Percentiles rank a stretch among this genome's conserved stretches.
Conservation (phyloP, 2,797 vertebrate species). For the Neosilurus hyrtlii region DNA sequence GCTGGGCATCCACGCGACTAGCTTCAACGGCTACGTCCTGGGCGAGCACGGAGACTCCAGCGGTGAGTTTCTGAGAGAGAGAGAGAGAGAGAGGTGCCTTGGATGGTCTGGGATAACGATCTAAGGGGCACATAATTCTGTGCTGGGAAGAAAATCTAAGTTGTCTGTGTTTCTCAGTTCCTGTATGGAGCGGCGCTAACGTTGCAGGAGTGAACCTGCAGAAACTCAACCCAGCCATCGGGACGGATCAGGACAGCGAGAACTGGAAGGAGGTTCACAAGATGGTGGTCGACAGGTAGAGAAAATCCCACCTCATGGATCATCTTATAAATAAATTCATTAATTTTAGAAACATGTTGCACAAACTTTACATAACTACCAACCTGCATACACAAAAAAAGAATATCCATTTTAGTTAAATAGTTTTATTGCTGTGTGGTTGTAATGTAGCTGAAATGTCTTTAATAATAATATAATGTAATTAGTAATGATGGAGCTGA, state of each 20-base stretch:
- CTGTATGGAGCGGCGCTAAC: conserved; percentile 92
- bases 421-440: not conserved
- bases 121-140: not conserved
- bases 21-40: conserved; percentile 94
- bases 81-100: not conserved
- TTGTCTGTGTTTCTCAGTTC: conserved; percentile 71
- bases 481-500: too few relatives aligned
- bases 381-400: too few relatives aligned
- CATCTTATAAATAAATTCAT: not conserved
- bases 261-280: conserved; percentile 93
- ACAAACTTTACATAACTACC: too few relatives aligned
- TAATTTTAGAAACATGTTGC: too few relatives aligned
- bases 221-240: conserved; percentile 87
- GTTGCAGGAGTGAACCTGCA: conserved; percentile 92
- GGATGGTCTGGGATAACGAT: not conserved
- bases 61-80: conserved; percentile 69
- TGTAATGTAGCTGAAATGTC: too few relatives aligned
- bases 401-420: too few relatives aligned
- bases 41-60: conserved; percentile 97
- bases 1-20: conserved; percentile 85
- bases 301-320: not conserved
- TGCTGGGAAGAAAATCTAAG: not conserved
- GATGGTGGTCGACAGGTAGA: conserved; percentile 89
- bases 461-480: too few relatives aligned
- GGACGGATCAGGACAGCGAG: conserved; percentile 82